phyloP scores from a whole-genome alignment of 2,888 invertebrate species.

The Aphodius granarius region DNA sequence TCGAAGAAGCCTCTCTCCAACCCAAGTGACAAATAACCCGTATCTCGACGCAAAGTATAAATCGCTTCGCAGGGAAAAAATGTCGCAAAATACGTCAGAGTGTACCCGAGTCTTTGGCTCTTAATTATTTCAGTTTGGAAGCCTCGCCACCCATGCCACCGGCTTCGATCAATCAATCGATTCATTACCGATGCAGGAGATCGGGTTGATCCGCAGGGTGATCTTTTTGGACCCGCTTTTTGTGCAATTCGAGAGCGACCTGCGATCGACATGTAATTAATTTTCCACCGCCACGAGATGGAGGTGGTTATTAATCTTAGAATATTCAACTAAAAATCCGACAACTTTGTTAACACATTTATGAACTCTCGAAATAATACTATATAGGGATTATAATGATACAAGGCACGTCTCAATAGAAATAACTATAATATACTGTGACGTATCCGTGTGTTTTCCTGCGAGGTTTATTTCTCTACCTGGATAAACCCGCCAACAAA shows the following conservation, averaged over 20 bases:
- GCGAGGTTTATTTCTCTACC: background rate
- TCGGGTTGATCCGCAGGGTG: background rate
- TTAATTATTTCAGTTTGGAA: constrained; percentile 9
- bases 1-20: constrained; percentile 42
- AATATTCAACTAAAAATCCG: background rate
- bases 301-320: background rate
- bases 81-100: background rate
- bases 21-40: constrained; percentile 45
- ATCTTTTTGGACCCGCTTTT: background rate
- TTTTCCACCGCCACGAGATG: constrained; percentile 1
- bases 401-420: too few relatives aligned
- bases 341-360: too few relatives aligned
- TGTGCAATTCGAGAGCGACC: background rate
- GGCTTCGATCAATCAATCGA: background rate
- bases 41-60: constrained; percentile 5
- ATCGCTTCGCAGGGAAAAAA: background rate
- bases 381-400: too few relatives aligned
- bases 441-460: background rate
- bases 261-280: constrained; percentile 28
- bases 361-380: too few relatives aligned
- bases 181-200: background rate
- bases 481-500: background rate
- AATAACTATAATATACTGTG: too few relatives aligned
- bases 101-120: background rate
- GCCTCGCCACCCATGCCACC: background rate